Base-by-base conservation (phyloP, 1,140 invertebrate genomes). In the Calosoma granatense region DNA sequence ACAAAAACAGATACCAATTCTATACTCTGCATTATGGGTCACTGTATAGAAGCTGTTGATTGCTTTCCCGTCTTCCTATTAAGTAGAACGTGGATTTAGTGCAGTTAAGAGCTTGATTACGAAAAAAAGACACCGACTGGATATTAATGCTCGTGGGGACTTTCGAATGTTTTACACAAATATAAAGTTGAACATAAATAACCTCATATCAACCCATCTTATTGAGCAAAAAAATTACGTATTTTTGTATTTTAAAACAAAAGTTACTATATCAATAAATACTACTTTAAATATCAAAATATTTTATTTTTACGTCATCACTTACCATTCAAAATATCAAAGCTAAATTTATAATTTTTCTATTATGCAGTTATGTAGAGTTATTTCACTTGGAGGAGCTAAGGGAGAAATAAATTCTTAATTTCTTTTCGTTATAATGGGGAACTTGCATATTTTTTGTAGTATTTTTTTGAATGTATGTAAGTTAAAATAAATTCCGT, bases 71-170 rank as follows among this genome's bases (percentile, higher is more conserved):
- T 60, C 39, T 54, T 56, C 39, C 15, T 60, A 60, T 60, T 58
- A 54, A 30, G 59, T 59, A 59, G 52, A 60, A 57, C 55, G 17
- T 58, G 52, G 56, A 60, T 60, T 60, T 51, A 60, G 56, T 60
- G 59, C 59, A 19, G 56, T 60, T 58, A 58, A 55, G 22, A 58
- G 47, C 47, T 51, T 60, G 21, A 51, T 57, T 53, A 57, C 51
- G 22, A 20, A 56, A 51, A 56, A 59, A 53, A 56, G 51, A 60
- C 57, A 56, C 43, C 43, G 30, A 60, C 21, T 60, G 23, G 52
- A 60, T 55, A 58, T 60, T 57, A 53, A 56, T 57, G 21, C 56
- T 58, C 51, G 51, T 58, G 51, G 23, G 30, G 30, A 58, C 30
- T 58, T 55, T 23, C 56, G 56, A 22, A 17, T 59, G 43, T 21